phyloP scores from a whole-genome alignment of 2,113 vertebrate species.

The Chlamydotis undulata region DNA sequence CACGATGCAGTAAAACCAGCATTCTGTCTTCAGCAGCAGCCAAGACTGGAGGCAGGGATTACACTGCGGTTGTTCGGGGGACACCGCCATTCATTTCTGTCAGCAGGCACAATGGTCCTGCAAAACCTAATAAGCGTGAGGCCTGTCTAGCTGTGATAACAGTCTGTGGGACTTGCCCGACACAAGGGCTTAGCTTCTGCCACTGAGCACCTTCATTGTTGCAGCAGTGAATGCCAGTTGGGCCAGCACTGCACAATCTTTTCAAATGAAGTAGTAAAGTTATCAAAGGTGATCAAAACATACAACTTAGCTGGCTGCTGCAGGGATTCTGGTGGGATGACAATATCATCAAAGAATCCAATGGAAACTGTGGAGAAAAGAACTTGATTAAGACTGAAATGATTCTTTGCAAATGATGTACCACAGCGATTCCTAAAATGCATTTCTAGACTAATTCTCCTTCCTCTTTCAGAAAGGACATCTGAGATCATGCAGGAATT shows the following conservation, averaged over 20 bases:
- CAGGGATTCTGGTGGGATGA: slow-evolving; percentile 92
- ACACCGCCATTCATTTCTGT: not conserved
- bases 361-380: slow-evolving; percentile 82
- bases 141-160: slow-evolving; percentile 43
- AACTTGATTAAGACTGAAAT: not conserved
- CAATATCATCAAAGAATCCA: slow-evolving; percentile 94
- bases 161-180: not conserved
- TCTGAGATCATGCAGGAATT: not conserved
- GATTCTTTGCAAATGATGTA: not conserved
- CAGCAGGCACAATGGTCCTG: not conserved
- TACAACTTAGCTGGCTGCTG: slow-evolving; percentile 97
- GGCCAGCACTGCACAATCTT: slow-evolving; percentile 58
- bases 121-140: not conserved
- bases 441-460: not conserved
- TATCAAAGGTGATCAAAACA: slow-evolving; percentile 77
- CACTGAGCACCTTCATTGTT: slow-evolving; percentile 28
- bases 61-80: not conserved
- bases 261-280: slow-evolving; percentile 47
- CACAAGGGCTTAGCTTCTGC: slow-evolving; percentile 20
- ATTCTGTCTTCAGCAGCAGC: not conserved
- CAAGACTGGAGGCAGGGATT: slow-evolving; percentile 33
- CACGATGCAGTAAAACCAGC: not conserved
- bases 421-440: not conserved
- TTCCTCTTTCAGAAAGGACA: slow-evolving; percentile 26
- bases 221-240: slow-evolving; percentile 9